These are phyloP conservation scores for Falco punctatus DNA, from an alignment of 2,113 vertebrate species.

Conservation along the genomic window DNA sequence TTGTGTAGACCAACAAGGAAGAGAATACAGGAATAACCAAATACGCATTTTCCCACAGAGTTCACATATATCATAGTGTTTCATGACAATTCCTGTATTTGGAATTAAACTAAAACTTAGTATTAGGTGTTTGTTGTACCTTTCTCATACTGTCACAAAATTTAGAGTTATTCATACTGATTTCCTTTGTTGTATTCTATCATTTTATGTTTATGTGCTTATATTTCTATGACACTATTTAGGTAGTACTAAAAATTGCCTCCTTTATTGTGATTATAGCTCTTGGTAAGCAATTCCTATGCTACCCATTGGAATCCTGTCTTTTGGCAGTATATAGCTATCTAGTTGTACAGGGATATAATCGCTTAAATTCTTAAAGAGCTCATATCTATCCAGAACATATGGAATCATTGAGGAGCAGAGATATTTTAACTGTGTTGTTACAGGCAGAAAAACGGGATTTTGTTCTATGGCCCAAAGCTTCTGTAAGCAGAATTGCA, in stretches of 20 bases:
- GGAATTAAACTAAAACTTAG: background rate
- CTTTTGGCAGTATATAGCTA: background rate
- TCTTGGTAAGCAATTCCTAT: background rate
- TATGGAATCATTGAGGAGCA: background rate
- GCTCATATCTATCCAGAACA: fast-evolving
- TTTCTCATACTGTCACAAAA: background rate
- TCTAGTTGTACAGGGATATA: background rate
- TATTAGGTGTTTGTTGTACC: background rate
- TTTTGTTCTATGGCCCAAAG: background rate
- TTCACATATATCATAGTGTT: background rate
- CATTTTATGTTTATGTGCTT: background rate
- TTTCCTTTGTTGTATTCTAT: background rate
- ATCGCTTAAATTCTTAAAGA: background rate
- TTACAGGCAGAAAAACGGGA: background rate
- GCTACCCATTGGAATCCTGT: background rate
- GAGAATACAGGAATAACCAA: background rate
- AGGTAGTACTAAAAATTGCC: background rate
- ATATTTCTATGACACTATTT: background rate
- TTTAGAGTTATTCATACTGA: background rate
- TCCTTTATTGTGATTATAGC: background rate
- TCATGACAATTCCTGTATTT: background rate
- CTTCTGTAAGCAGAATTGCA: background rate
- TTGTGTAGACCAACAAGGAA: background rate
- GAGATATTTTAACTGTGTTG: background rate
- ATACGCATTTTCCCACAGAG: background rate